Base-by-base conservation (phyloP, 1,140 invertebrate species). In the Drosophila carrolli region DNA sequence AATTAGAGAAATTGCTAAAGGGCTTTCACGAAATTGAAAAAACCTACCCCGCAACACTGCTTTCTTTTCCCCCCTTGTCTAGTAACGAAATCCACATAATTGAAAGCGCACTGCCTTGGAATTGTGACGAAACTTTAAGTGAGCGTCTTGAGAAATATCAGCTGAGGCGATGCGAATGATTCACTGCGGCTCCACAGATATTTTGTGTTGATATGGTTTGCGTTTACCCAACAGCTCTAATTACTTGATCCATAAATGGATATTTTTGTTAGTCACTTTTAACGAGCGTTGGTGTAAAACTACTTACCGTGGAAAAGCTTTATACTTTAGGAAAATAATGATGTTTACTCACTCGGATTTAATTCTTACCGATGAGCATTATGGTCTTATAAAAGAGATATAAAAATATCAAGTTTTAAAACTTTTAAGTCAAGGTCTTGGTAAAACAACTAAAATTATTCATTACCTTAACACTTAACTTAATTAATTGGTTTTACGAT, bases 21-120 rank as follows among this genome's bases (percentile, higher is more conserved):
- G 70, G 73, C 76, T 88, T 80, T 89, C 46, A 78, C 40, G 51
- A n/a, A 81, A 88, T 75, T 88, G 65, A 90, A 80, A 89, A 89
- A 14, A 0, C 47, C 44, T 54, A 32, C 47, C 38, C 50, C 41
- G 40, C 44, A 37, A 19, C 1, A n/a, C 4, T 8, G 13, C 35
- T 10, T 10, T 43, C 7, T 47, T 27, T 13, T 10, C 5, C 9
- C n/a, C 11, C 5, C 13, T 4, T 29, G 23, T n/a, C 50, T 13
- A 43, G 13, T 53, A 48, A 10, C 37, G 32, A 76, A 58, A 53
- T 75, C 46, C 44, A 54, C 50, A 50, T 68, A 77, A 77, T 61
- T 70, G 74, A 77, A 77, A 61, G 14, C 63, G 50, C 32, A 23
- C 37, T 13, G 61, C 73, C 51, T 77, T 14, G 60, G 44, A 27